phyloP scores from a whole-genome alignment of 35 echinoderm and acorn worm genomes.

The Stichopus chloronotus region DNA sequence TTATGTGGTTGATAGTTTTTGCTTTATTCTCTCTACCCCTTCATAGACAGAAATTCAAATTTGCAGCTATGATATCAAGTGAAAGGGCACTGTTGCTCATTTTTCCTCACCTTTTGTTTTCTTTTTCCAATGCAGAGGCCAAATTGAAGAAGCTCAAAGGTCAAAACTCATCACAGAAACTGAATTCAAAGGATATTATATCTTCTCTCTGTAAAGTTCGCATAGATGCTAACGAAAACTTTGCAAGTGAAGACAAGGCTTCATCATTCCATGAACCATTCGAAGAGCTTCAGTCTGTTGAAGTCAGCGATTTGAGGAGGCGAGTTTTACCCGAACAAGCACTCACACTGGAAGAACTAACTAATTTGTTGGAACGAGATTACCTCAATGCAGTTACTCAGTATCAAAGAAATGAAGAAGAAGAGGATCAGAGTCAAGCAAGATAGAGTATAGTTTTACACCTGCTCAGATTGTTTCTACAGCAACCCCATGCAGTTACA shows the following conservation, averaged over 20 bases:
- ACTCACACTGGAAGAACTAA: constrained; percentile 63
- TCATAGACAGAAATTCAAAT: no score
- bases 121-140: constrained; percentile 2
- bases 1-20: no score
- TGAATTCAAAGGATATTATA: constrained; percentile 41
- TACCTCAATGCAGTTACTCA: constrained; percentile 65
- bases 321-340: constrained; percentile 72
- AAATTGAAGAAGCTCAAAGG: constrained; percentile 54
- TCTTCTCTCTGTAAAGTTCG: constrained; percentile 22
- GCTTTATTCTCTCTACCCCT: no score
- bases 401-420: constrained; percentile 18
- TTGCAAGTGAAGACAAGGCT: not conserved
- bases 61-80: no score
- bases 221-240: constrained; percentile 28
- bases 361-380: constrained; percentile 65
- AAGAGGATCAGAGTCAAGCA: constrained; percentile 30
- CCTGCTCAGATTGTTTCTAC: not conserved
- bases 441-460: not conserved
- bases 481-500: no score
- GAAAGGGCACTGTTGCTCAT: no score
- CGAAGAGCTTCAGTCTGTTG: not conserved
- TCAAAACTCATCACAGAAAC: not conserved
- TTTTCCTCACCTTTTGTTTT: no score
- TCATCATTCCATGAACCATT: constrained; percentile 30
- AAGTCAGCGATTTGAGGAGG: constrained; percentile 46